Evolutionary conservation across 2,113 vertebrate species (phyloP), one percentile per base, ranked within the genome.

Genomic region (Notechis scutatus): DNA sequence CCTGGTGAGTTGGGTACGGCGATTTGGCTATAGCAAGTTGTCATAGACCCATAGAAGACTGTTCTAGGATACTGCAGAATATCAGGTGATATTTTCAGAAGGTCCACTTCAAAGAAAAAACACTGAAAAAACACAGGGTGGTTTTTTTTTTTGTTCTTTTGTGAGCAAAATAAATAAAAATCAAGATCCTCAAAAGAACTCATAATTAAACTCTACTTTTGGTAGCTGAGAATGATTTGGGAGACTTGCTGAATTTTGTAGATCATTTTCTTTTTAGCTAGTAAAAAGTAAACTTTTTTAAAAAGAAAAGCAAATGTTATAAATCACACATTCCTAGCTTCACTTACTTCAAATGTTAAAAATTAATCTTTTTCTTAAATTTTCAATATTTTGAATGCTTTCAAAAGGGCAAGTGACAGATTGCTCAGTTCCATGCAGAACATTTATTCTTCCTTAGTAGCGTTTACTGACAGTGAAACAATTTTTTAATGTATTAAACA

Each of bases 391-490:
- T 96, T 98, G 97, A 98, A 98, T 98, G 98, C 97, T 97, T 97
- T 91, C 96, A 97, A 98, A 98, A 98, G 97, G 97, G 97, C 97
- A 98, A 98, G 96, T 95, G 96, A 98, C 97, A 98, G 97, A 98
- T 98, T 98, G 97, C 96, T 96, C 96, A 93, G 50, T 97, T 97
- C 97, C 96, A 97, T 97, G 97, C 95, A 96, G 97, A 97, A 97
- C 97, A 97, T 94, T 97, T 95, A 97, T 94, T 95, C 95, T 96
- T 95, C 45, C 34, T 92, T 94, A 97, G 97, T 95, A 96, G 96
- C 95, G 95, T 87, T 90, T 96, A 94, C 96, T 94, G 94, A 96
- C 96, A 95, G 96, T 96, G 96, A 95, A 42, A 54, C 21, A 91
- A 91, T 93, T 95, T 91, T 96, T 91, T 94, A 93, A 92, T 94